phyloP scores from a whole-genome alignment of 2,888 invertebrate genomes.

The Cepaea hortensis region DNA sequence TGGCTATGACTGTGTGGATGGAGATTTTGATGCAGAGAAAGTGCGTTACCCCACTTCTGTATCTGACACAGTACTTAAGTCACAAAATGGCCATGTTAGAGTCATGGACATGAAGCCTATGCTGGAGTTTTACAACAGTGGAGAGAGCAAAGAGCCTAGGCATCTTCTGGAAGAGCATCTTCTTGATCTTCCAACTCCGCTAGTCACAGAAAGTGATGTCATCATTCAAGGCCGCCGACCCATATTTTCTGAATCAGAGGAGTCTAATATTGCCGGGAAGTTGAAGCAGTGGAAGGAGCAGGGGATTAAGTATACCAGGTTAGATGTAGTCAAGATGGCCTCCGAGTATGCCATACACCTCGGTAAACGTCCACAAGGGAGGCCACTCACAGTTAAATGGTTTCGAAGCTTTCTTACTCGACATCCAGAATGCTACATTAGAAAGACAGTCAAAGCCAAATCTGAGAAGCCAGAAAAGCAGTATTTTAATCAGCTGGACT shows the following conservation, averaged over 20 bases:
- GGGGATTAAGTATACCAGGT: conserved; percentile 43
- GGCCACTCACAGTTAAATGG: conserved; percentile 47
- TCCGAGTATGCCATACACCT: conserved; percentile 47
- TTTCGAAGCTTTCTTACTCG: conserved; percentile 47
- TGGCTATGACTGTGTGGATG: conserved; percentile 42
- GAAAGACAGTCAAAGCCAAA: conserved; percentile 39
- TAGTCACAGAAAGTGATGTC: conserved; percentile 38
- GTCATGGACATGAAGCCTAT: conserved; percentile 43
- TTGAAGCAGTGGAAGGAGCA: conserved; percentile 44
- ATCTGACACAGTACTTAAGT: neutral
- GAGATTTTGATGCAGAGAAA: neutral
- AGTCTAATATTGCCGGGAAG: conserved; percentile 31
- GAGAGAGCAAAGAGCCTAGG: neutral
- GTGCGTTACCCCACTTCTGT: neutral
- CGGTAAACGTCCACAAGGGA: conserved; percentile 39
- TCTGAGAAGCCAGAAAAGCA: conserved; percentile 42
- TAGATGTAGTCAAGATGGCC: conserved; percentile 47
- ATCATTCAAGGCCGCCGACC: conserved; percentile 46
- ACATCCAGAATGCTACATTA: conserved; percentile 47
- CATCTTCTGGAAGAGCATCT: neutral
- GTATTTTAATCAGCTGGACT: conserved; percentile 43
- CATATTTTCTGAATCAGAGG: conserved; percentile 44
- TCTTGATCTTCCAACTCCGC: conserved; percentile 7
- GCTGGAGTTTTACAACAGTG: conserved; percentile 36
- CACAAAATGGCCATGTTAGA: conserved; percentile 25